These are phyloP conservation scores for Rotaria sp. DNA, from an alignment of 2,888 invertebrate genomes.

Conservation along the genomic window DNA sequence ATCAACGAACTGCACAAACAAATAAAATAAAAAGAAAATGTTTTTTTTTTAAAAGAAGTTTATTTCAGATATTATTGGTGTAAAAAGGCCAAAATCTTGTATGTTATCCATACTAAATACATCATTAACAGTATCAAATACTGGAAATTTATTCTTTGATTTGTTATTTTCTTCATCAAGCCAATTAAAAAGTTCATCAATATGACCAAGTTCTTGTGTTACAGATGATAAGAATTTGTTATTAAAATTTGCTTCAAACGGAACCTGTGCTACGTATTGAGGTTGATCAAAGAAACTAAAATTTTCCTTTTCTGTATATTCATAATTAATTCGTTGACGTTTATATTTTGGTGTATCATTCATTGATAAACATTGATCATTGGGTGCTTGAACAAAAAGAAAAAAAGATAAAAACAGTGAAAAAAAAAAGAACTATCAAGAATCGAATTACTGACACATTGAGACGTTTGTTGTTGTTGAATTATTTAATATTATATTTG, in stretches of 20 bases:
- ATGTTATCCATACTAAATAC: not conserved
- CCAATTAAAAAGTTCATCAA: constrained; percentile 1
- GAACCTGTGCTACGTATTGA: not conserved
- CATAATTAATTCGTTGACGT: not conserved
- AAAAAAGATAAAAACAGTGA: not conserved
- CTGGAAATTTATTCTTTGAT: not conserved
- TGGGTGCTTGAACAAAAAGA: not conserved
- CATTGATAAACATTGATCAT: not conserved
- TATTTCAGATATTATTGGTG: not conserved
- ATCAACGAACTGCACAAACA: not conserved
- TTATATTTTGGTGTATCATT: not conserved
- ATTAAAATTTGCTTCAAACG: not conserved
- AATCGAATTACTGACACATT: not conserved
- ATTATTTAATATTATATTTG: not conserved
- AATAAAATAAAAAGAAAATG: not conserved
- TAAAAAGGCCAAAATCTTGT: not conserved
- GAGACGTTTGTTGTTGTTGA: not conserved
- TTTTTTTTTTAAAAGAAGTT: not conserved
- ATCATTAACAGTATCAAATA: not conserved
- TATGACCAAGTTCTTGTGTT: not conserved
- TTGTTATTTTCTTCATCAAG: not conserved
- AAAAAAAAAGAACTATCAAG: not conserved
- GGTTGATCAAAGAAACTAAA: not conserved
- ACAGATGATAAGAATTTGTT: not conserved
- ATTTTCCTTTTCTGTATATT: not conserved